These are phyloP conservation scores for Cephus runcator DNA, from an alignment of 2,888 invertebrate genomes.

Conservation along the genomic window DNA sequence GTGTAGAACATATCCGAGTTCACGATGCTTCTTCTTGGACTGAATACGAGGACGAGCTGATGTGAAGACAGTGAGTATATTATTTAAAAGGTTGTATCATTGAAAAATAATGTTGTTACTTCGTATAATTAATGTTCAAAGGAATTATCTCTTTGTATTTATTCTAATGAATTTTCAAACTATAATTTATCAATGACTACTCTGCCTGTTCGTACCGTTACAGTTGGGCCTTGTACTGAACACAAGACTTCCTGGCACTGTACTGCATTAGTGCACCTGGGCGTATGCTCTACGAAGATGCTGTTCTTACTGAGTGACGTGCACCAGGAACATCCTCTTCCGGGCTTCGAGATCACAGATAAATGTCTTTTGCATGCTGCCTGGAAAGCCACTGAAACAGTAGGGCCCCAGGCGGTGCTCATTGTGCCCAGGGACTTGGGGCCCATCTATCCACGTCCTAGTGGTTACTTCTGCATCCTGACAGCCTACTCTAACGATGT, in stretches of 20 bases:
- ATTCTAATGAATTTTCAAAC: neutral
- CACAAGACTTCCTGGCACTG: neutral
- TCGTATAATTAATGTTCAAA: neutral
- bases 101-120: neutral
- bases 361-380: neutral
- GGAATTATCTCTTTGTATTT: neutral
- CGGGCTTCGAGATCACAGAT: neutral
- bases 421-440: conserved; percentile 11
- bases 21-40: neutral
- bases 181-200: neutral
- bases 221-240: neutral
- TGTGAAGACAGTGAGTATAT: neutral
- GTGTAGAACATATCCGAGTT: neutral
- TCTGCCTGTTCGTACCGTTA: neutral
- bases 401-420: neutral
- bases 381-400: neutral
- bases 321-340: neutral
- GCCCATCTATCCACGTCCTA: conserved; percentile 51
- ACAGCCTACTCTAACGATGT: conserved; percentile 46
- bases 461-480: conserved; percentile 40
- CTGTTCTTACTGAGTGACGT: neutral
- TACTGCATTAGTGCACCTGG: neutral
- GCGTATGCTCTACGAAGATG: neutral
- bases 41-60: neutral
- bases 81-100: neutral